Evolutionary conservation across 2,113 vertebrate genomes (phyloP).

Genomic region (Podiceps cristatus): DNA sequence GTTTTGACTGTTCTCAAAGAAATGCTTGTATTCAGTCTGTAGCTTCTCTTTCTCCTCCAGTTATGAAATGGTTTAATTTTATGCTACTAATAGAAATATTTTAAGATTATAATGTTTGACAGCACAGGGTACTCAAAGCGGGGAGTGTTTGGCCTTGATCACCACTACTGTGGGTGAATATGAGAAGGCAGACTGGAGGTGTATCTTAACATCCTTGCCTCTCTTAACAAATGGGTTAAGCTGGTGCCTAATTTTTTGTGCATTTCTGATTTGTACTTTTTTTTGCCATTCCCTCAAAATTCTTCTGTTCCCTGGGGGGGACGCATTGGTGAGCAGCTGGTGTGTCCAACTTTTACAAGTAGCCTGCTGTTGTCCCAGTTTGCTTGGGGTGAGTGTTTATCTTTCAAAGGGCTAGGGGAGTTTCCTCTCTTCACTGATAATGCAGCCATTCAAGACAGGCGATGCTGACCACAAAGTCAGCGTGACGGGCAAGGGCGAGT

Average conservation of each 20-base stretch:
- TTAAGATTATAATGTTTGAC: slow-evolving; percentile 25
- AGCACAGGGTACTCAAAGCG: slow-evolving; percentile 6
- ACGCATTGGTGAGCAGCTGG: neutral
- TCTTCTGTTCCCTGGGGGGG: neutral
- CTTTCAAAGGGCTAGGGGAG: slow-evolving; percentile 36
- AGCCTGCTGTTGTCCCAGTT: slow-evolving; percentile 38
- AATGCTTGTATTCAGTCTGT: slow-evolving; percentile 3
- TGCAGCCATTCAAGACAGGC: neutral
- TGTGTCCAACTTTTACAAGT: neutral
- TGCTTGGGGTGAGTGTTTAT: slow-evolving; percentile 32
- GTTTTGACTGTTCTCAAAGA: slow-evolving; percentile 19
- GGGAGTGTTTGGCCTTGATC: slow-evolving; percentile 1
- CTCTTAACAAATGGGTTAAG: neutral
- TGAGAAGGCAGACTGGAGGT: neutral
- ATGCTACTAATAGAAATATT: slow-evolving; percentile 8
- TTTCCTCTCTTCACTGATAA: slow-evolving; percentile 39
- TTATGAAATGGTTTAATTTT: slow-evolving; percentile 24
- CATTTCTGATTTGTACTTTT: slow-evolving; percentile 27
- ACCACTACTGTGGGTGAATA: neutral
- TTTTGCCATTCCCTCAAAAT: neutral
- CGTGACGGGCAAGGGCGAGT: neutral
- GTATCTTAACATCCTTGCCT: neutral
- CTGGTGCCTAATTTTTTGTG: slow-evolving; percentile 31
- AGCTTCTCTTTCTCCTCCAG: slow-evolving; percentile 20
- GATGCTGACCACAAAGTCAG: neutral